Evolutionary conservation across 2,888 invertebrate species (phyloP), one percentile per base, ranked within the genome.

Genomic region (Idaea dimidiata): DNA sequence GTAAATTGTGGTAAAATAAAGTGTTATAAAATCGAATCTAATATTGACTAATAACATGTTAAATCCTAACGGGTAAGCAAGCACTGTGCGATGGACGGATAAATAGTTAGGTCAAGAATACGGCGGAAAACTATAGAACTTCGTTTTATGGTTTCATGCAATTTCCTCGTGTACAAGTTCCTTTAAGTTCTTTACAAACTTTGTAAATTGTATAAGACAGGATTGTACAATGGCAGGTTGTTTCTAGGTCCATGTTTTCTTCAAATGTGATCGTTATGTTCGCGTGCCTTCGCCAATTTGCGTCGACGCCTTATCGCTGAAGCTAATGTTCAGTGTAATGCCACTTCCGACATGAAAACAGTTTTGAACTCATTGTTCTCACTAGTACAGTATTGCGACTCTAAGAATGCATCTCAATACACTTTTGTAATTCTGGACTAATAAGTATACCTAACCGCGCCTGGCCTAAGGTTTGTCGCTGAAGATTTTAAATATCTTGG

Each of bases 261-360:
- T 74, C 72, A 77, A 79, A 81, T 78, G 73, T 76, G 77, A 76
- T 77, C 72, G 74, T 74, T 70, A 73, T 62, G 79, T 72, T 90
- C 77, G 91, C 91, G 91, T 91, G 91, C 76, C 74, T 73, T 64
- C 75, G 75, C 81, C 88, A 88, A 91, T 91, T 91, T 88, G 86
- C 82, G 89, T 81, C 76, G 83, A 79, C 83, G 84, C 85, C 89
- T 91, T 91, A 91, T 91, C 91, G 88, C 75, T 63, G 72, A 74
- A 76, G 86, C 88, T 90, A 90, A 91, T 90, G 89, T 87, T 87
- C 84, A 86, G 83, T 87, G 88, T 91, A 89, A 90, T 88, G 79
- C 86, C 77, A 83, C 86, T 90, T 90, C 91, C 90, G 91, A 89
- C 91, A 89, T 86, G 87, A 87, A 88, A 88, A 87, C 88, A 83